Base-by-base conservation (phyloP, 2,888 invertebrate species). In the Oxytorus armatus region DNA sequence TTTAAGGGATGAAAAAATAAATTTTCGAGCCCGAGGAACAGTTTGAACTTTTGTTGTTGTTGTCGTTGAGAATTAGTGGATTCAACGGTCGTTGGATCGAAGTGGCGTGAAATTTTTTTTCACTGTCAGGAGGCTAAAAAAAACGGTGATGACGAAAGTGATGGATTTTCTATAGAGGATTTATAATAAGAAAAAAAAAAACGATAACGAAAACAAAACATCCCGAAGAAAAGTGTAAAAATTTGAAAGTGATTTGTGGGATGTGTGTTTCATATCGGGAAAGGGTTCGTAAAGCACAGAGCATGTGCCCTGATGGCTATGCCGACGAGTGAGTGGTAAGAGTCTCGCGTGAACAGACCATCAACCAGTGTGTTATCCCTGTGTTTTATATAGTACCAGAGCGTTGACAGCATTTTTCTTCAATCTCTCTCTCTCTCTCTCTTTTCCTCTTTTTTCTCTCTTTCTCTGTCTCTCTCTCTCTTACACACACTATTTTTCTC, bases 321-420 rank as follows among this genome's bases (percentile, higher is more conserved):
- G 16, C 39, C 49, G 72, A 59, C 36, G 59, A 68, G 73, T 78
- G 73, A 73, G 44, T 49, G 51, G 3, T 14, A 51, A 55, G 36
- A 49, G 61, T 23, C 25, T 21, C 33, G 14, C 47, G 51, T 49
- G 44, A 73, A 66, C 39, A 49, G 16, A 55, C 8, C 39, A 53
- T 39, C 8, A 23, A 7, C 29, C 23, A 11, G 53, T 39, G 68
- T 10, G 25, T 16, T 53, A 7, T 16, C 1, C 42, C 18, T 16
- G 29, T 29, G 16, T 53, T 23, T 39, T 10, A 2, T 21, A 25
- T 25, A 39, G 68, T 53, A 25, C 16, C 23, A 5, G 25, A 29
- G 25, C 68, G 11, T 53, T 55, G 53, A 42, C 68, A 42, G 39
- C 39, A 25, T 72, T 59, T 57, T 51, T 42, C 21, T 5, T 16